Conservation (phyloP, 2,113 vertebrate species). For the Columbina picui region DNA sequence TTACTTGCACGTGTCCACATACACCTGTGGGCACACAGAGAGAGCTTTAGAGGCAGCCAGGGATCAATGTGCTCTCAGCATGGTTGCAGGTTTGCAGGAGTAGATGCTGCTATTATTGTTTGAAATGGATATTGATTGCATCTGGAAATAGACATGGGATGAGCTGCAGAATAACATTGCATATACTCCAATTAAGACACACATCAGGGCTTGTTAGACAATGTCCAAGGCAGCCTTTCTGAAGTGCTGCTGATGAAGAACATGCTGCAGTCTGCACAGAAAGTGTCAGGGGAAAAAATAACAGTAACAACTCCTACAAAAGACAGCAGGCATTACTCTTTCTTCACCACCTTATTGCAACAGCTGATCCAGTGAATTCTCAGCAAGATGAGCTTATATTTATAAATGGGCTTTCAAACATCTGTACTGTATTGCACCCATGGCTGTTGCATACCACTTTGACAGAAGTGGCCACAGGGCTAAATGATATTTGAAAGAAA, state of each 20-base stretch:
- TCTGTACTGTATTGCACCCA: fast-evolving
- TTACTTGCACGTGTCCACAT: fast-evolving
- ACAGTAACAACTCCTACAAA: fast-evolving
- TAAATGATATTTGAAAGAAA: not conserved
- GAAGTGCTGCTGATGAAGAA: not conserved
- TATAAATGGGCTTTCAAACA: not conserved
- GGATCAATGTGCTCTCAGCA: not conserved
- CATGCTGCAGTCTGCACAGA: not conserved
- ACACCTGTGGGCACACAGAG: too few relatives aligned
- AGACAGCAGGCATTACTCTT: not conserved
- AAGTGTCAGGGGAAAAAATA: not conserved
- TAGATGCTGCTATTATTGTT: not conserved
- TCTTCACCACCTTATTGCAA: not conserved
- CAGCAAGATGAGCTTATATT: not conserved
- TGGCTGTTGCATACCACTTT: not conserved
- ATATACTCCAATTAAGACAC: not conserved
- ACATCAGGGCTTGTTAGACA: not conserved
- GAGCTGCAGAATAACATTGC: fast-evolving
- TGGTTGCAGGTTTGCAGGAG: not conserved
- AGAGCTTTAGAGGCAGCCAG: not conserved
- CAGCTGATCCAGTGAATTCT: not conserved
- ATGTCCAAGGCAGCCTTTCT: not conserved
- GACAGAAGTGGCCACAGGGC: fast-evolving
- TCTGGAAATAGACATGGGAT: not conserved
- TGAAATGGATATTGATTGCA: not conserved